Evolutionary conservation across 2,888 invertebrate genomes (phyloP).

Genomic region (Coenonympha arcania): DNA sequence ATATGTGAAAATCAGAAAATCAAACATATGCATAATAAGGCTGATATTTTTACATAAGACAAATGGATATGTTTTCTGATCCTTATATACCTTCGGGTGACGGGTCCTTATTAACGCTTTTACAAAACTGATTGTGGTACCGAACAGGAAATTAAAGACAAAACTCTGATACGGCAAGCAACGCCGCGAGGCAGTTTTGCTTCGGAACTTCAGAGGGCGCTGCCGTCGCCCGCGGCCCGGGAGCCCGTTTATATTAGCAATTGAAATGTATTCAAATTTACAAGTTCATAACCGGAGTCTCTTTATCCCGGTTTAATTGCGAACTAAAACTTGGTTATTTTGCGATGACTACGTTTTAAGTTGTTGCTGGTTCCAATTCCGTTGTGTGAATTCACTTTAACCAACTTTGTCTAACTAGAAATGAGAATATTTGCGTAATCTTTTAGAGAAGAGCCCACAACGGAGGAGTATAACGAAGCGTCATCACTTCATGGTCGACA

Average conservation of each 20-base stretch:
- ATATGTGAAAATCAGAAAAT: too few species aligned
- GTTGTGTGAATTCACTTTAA: not conserved
- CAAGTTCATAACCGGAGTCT: slow-evolving; percentile 29
- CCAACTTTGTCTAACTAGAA: not conserved
- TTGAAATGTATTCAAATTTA: slow-evolving; percentile 32
- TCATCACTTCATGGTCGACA: too few species aligned
- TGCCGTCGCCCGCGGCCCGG: slow-evolving; percentile 21
- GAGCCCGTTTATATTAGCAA: slow-evolving; percentile 29
- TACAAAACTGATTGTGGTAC: not conserved
- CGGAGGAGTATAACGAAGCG: too few species aligned
- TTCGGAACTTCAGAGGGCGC: slow-evolving; percentile 20
- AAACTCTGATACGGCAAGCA: slow-evolving; percentile 26
- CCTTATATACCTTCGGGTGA: too few species aligned
- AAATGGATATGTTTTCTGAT: too few species aligned
- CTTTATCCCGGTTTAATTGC: slow-evolving; percentile 28
- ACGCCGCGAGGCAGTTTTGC: slow-evolving; percentile 26
- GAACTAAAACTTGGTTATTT: slow-evolving; percentile 15
- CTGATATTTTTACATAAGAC: too few species aligned
- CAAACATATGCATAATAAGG: too few species aligned
- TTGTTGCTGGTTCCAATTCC: slow-evolving; percentile 3
- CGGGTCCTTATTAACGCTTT: too few species aligned
- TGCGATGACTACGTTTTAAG: slow-evolving; percentile 9
- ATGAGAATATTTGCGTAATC: too few species aligned
- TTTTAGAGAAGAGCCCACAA: too few species aligned
- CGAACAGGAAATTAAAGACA: not conserved